These are phyloP conservation scores for Vulpes vulpes DNA, from an alignment of 2,113 vertebrate genomes.

Conservation along the genomic window DNA sequence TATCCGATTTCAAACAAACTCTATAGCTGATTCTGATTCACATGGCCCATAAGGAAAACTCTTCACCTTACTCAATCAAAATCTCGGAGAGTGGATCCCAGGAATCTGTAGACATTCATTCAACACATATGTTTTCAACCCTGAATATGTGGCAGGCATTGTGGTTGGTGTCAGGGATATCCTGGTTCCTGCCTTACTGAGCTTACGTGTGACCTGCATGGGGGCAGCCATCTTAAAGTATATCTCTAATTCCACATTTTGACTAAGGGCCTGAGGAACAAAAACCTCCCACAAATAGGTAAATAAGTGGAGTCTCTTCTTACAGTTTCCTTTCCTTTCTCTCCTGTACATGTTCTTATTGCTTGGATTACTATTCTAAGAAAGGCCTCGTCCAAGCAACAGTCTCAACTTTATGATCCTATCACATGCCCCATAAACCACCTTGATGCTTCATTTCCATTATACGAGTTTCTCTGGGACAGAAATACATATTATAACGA, in stretches of 20 bases:
- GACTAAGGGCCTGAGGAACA: neutral
- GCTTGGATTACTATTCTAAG: slow-evolving; percentile 69
- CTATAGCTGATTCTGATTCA: neutral
- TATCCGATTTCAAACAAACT: neutral
- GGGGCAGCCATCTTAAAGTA: neutral
- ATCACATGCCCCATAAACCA: slow-evolving; percentile 71
- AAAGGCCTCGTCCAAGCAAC: slow-evolving; percentile 74
- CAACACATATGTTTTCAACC: neutral
- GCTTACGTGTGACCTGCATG: neutral
- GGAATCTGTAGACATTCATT: neutral
- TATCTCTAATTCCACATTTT: slow-evolving; percentile 9
- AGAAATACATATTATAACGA: slow-evolving; percentile 66
- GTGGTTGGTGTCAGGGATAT: neutral
- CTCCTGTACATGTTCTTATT: slow-evolving; percentile 62
- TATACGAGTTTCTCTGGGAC: slow-evolving; percentile 54
- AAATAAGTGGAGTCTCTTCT: slow-evolving; percentile 35
- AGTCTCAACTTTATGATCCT: slow-evolving; percentile 74
- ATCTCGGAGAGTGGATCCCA: neutral
- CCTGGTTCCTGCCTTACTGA: neutral
- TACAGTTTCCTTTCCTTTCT: slow-evolving; percentile 64
- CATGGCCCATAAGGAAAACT: neutral
- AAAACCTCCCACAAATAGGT: slow-evolving; percentile 3
- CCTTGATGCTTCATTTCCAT: slow-evolving; percentile 72
- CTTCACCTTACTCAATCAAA: neutral
- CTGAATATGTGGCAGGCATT: neutral